These are phyloP conservation scores for Mirounga angustirostris DNA, from an alignment of 2,113 vertebrate species.

Conservation along the genomic window DNA sequence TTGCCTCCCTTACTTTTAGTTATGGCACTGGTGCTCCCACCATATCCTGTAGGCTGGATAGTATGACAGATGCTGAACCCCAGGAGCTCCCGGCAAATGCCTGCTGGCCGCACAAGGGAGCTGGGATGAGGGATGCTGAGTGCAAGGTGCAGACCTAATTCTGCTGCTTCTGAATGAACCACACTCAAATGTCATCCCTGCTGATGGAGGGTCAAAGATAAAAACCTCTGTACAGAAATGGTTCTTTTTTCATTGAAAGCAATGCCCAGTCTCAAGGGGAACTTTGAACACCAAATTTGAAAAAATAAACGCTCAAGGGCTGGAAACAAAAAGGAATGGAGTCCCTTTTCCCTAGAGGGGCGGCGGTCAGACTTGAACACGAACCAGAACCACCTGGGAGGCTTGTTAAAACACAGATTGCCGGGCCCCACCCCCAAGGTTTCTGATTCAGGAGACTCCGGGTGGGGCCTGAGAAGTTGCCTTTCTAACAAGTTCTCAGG, in stretches of 20 bases:
- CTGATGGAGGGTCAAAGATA: neutral
- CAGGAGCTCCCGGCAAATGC: rapidly evolving
- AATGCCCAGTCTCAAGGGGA: neutral
- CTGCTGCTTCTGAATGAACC: neutral
- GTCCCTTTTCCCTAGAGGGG: neutral
- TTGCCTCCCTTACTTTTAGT: neutral
- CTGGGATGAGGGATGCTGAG: neutral
- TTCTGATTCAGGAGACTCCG: neutral
- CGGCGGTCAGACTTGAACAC: neutral
- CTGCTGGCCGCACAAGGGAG: neutral
- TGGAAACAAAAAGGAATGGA: neutral
- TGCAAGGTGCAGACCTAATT: rapidly evolving
- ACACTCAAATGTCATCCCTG: neutral
- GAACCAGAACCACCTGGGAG: neutral
- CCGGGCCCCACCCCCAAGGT: rapidly evolving
- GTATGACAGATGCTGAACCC: neutral
- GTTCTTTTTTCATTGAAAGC: neutral
- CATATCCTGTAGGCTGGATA: neutral
- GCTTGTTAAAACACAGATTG: too few species aligned
- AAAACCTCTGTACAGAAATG: neutral
- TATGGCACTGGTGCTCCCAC: neutral
- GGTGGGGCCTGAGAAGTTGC: neutral
- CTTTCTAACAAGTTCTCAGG: neutral
- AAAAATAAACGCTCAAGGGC: neutral
- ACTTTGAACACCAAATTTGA: neutral